Percentiles rank a stretch among this genome's conserved stretches.
Conservation (phyloP, 2,113 vertebrate genomes). For the Anoplopoma fimbria region DNA sequence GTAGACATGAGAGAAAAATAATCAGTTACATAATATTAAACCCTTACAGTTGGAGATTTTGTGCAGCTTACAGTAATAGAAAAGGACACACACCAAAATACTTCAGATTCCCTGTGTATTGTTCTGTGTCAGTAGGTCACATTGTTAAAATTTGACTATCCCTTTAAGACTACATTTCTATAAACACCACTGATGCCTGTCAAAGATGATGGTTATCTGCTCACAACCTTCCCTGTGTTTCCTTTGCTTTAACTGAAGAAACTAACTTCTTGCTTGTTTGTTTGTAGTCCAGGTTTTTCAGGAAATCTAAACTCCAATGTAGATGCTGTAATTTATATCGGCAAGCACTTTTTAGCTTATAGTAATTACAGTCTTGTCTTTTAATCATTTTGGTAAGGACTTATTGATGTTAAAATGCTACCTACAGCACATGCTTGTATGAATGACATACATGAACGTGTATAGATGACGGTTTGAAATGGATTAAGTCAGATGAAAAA, state of each 20-base stretch:
- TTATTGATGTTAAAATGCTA: conserved; percentile 29
- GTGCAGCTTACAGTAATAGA: no score
- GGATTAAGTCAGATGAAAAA: conserved; percentile 30
- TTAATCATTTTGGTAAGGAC: not conserved
- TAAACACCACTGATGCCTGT: not conserved
- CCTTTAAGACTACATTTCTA: not conserved
- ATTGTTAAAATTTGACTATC: not conserved
- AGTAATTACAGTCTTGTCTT: not conserved
- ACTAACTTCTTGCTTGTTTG: not conserved
- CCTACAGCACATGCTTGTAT: not conserved
- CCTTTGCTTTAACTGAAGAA: not conserved
- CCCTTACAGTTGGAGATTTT: not conserved
- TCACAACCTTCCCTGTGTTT: not conserved
- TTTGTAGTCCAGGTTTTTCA: not conserved
- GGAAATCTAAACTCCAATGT: not conserved
- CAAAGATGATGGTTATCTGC: not conserved
- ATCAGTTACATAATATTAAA: not conserved
- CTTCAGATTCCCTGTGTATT: not conserved
- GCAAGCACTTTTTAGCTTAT: no score
- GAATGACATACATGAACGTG: conserved; percentile 18
- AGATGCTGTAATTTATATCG: no score
- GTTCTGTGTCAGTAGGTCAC: not conserved
- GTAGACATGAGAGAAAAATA: not conserved
- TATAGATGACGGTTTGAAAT: conserved; percentile 28
- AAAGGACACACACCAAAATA: no score